These are phyloP conservation scores for Scolopax bukidnonensis DNA, from an alignment of 2,797 vertebrate genomes.

Conservation along the genomic window DNA sequence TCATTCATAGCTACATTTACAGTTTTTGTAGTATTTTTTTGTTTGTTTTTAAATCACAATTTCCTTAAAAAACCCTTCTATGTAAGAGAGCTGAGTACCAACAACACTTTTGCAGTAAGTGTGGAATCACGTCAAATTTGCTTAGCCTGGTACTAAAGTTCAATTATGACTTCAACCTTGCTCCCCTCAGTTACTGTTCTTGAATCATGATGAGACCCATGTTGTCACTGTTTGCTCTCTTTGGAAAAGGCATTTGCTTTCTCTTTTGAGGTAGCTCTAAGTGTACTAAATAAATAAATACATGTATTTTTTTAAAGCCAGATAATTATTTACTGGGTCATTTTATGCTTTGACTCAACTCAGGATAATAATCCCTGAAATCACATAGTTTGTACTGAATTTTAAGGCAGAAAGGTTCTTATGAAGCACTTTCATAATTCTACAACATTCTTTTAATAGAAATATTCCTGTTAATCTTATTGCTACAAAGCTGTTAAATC, in stretches of 20 bases:
- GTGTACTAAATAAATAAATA: background rate
- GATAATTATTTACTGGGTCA: background rate
- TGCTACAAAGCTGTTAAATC: background rate
- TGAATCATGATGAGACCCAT: background rate
- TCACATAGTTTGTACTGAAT: background rate
- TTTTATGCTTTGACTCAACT: background rate
- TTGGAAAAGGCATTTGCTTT: background rate
- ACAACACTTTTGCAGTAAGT: background rate
- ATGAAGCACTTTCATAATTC: background rate
- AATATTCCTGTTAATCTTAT: background rate
- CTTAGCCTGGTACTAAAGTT: background rate
- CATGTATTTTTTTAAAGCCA: background rate
- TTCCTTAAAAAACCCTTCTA: background rate
- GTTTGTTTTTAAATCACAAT: background rate
- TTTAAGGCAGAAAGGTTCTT: background rate
- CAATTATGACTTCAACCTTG: background rate
- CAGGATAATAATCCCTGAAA: background rate
- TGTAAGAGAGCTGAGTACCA: background rate
- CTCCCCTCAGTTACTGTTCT: background rate
- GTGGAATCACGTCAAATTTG: accelerated
- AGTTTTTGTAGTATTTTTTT: background rate
- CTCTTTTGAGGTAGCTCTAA: background rate
- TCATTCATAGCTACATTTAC: background rate
- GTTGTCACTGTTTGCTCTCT: background rate
- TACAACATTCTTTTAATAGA: background rate